Evolutionary conservation across 1,140 invertebrate species (phyloP).

Genomic region (Psilanteris sp.): DNA sequence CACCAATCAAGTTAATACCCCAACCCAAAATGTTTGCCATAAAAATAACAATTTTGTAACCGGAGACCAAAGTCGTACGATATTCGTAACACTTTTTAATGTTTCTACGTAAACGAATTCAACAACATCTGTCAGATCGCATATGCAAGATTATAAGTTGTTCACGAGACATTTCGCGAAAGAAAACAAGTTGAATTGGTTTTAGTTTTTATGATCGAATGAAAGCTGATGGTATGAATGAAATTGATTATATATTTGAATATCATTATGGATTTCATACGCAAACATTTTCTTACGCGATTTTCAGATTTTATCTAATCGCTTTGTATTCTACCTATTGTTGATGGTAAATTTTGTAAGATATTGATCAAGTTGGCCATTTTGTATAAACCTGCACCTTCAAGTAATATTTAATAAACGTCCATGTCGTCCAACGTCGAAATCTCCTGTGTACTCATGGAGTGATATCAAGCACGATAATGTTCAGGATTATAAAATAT

Average conservation of each 20-base stretch:
- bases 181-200: constrained; percentile 24
- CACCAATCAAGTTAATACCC: not conserved
- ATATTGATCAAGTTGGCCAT: too few relatives aligned
- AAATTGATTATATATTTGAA: constrained; percentile 26
- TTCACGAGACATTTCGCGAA: constrained; percentile 3
- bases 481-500: too few relatives aligned
- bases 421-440: too few relatives aligned
- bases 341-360: too few relatives aligned
- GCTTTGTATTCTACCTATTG: too few relatives aligned
- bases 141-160: constrained; percentile 7
- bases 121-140: constrained; percentile 13
- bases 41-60: constrained; percentile 45
- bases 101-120: constrained; percentile 50
- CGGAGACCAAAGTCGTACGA: constrained; percentile 29
- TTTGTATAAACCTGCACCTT: too few relatives aligned
- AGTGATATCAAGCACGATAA: too few relatives aligned
- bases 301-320: too few relatives aligned
- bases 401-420: too few relatives aligned
- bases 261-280: too few relatives aligned
- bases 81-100: constrained; percentile 47
- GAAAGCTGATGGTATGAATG: constrained; percentile 10
- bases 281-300: too few relatives aligned
- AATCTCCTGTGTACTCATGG: too few relatives aligned
- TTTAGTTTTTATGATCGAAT: constrained; percentile 16
- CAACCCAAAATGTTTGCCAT: constrained; percentile 5